Conservation (phyloP, 2,797 vertebrate genomes). For the Onychomys leucogaster region DNA sequence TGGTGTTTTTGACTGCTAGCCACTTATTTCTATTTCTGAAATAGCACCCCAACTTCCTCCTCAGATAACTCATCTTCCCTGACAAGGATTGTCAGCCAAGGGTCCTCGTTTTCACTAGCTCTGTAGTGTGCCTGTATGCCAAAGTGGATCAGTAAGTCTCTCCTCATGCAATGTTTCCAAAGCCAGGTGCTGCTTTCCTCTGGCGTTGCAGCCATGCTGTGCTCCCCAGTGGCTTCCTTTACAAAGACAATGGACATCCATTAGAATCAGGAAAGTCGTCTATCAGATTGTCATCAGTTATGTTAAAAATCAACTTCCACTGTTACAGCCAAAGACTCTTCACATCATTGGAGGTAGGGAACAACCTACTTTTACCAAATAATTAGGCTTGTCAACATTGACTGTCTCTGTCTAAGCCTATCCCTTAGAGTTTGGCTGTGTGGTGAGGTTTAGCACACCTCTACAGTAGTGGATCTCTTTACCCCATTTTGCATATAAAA, state of each 20-base stretch:
- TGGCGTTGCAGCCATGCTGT: not conserved
- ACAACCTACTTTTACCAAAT: slow-evolving; percentile 8
- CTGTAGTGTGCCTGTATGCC: rapidly evolving
- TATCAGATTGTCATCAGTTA: not conserved
- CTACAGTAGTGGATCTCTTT: not conserved
- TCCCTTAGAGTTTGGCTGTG: not conserved
- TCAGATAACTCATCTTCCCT: not conserved
- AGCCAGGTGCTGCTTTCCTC: not conserved
- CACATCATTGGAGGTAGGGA: not conserved
- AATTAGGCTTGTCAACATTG: not conserved
- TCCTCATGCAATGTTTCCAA: not conserved
- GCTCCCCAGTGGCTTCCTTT: not conserved
- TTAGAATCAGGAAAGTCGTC: not conserved
- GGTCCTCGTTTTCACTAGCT: not conserved
- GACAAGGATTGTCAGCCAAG: not conserved
- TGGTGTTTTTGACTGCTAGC: not conserved
- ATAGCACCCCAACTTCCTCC: not conserved
- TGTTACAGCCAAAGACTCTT: not conserved
- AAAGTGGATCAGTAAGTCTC: not conserved
- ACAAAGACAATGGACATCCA: not conserved
- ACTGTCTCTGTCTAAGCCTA: not conserved
- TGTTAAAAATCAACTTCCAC: slow-evolving; percentile 8
- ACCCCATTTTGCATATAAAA: not conserved
- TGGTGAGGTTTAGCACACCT: not conserved
- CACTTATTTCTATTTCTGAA: slow-evolving; percentile 20